A percentile compares a stretch with the other conserved stretches of the same genome.
phyloP scores from a whole-genome alignment of 2,797 vertebrate species.

The Micromesistius poutassou region DNA sequence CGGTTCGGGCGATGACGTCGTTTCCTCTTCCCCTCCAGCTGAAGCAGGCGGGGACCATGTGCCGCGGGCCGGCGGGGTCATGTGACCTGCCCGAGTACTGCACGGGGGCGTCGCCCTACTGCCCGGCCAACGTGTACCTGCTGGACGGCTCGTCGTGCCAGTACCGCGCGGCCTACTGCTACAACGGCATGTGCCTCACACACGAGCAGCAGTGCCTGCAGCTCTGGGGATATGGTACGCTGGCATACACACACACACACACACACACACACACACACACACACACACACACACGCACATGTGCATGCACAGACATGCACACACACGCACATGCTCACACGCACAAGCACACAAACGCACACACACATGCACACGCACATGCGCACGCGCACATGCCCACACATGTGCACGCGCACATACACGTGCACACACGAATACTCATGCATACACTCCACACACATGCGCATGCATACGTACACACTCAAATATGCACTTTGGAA shows the following conservation, averaged over 20 bases:
- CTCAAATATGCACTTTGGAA: no score
- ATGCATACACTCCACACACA: no score
- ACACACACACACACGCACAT: not conserved
- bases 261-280: not conserved
- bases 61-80: slow-evolving; percentile 78
- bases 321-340: not conserved
- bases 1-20: not conserved
- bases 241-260: not conserved
- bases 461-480: no score
- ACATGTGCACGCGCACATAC: no score
- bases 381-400: no score
- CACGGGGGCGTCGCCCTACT: slow-evolving; percentile 84
- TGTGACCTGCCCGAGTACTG: slow-evolving; percentile 96
- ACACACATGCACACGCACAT: not conserved
- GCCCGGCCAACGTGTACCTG: slow-evolving; percentile 86
- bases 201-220: slow-evolving; percentile 88
- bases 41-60: slow-evolving; percentile 83
- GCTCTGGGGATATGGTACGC: slow-evolving; percentile 89
- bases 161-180: slow-evolving; percentile 80
- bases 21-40: slow-evolving; percentile 64
- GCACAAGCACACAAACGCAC: no score
- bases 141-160: slow-evolving; percentile 87
- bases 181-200: slow-evolving; percentile 90
- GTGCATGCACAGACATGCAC: not conserved
- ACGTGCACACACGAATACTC: no score